Evolutionary conservation across 2,113 vertebrate genomes (phyloP).

Genomic region (Peromyscus polionotus): DNA sequence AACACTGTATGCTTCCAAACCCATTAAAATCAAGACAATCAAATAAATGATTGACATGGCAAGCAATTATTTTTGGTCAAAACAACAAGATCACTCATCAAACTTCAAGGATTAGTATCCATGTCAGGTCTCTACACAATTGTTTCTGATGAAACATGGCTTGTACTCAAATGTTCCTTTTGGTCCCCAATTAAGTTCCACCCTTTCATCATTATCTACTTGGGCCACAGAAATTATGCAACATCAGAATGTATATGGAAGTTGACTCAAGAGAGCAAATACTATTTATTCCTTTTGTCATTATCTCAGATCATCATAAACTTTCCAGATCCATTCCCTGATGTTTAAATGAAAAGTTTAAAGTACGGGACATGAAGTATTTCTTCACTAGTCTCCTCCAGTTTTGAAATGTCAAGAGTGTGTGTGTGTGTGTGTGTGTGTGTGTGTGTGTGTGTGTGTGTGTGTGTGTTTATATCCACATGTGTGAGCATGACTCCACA

Average conservation of each 20-base stretch:
- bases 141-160: conserved; percentile 29
- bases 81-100: neutral
- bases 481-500: neutral
- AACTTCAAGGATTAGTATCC: neutral
- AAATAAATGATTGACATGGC: neutral
- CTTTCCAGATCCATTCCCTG: conserved; percentile 9
- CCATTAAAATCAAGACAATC: conserved; percentile 37
- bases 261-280: neutral
- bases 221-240: conserved; percentile 8
- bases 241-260: neutral
- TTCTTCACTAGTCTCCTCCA: conserved; percentile 33
- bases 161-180: neutral
- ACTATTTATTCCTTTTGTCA: conserved; percentile 42
- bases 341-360: conserved; percentile 29
- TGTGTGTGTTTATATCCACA: neutral
- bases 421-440: neutral
- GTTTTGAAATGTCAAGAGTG: neutral
- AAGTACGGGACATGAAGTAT: conserved; percentile 24
- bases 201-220: neutral
- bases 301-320: neutral
- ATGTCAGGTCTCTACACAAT: neutral
- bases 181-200: neutral
- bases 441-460: neutral
- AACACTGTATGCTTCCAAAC: neutral
- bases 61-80: conserved; percentile 23